Percentiles rank a stretch among this genome's conserved stretches.
Conservation (phyloP, 2,113 vertebrate species). For the Nothoprocta perdicaria region DNA sequence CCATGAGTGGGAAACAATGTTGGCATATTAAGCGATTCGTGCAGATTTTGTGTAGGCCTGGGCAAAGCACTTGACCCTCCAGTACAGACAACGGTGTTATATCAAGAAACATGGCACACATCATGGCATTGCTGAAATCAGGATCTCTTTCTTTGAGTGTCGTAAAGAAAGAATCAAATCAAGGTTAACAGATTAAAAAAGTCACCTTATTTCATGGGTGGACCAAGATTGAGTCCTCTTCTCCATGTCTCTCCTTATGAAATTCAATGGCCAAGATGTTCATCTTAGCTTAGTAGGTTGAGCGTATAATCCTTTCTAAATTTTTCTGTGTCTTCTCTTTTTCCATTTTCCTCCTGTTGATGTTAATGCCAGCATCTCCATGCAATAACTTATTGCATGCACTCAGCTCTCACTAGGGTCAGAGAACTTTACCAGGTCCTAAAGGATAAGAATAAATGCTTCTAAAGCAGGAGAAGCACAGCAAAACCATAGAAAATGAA, state of each 20-base stretch:
- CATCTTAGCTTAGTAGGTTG: neutral
- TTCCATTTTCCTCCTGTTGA: neutral
- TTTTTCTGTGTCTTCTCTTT: neutral
- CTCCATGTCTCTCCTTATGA: neutral
- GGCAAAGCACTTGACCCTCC: neutral
- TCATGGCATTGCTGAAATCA: neutral
- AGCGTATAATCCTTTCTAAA: neutral
- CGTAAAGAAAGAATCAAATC: neutral
- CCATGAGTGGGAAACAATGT: neutral
- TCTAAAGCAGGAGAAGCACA: neutral
- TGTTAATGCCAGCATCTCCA: slow-evolving; percentile 7
- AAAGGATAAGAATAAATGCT: neutral
- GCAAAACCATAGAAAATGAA: neutral
- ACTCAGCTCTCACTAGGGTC: neutral
- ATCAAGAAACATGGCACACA: neutral
- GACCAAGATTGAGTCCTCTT: neutral
- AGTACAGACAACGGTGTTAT: neutral
- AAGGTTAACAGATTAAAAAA: neutral
- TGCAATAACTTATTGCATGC: neutral
- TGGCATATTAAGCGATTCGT: neutral
- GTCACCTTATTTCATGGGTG: neutral
- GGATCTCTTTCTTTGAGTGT: neutral
- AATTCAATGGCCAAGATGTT: neutral
- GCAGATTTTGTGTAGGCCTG: neutral
- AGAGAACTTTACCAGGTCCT: neutral